A percentile compares a stretch with the other conserved stretches of the same genome.
phyloP scores from a whole-genome alignment of 2,797 vertebrate species.

The Dipus sagitta region DNA sequence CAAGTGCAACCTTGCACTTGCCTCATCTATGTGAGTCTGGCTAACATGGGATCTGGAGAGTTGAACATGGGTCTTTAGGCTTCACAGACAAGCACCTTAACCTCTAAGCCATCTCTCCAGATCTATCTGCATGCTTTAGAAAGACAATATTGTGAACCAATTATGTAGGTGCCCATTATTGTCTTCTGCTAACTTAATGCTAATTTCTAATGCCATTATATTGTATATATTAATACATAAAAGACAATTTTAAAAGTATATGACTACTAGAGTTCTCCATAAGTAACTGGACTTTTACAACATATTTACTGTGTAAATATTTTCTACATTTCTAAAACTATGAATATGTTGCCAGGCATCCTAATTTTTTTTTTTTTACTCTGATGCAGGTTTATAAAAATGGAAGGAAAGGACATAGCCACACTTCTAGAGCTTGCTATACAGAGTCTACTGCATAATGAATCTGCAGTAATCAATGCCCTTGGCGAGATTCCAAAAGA shows the following conservation, averaged over 20 bases:
- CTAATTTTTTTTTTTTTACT: background rate
- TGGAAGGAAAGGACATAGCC: background rate
- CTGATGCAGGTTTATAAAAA: conserved; percentile 32
- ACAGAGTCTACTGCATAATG: conserved; percentile 26
- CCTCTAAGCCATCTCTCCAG: too few species aligned
- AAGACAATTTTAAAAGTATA: background rate
- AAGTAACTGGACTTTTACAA: background rate
- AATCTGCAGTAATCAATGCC: background rate
- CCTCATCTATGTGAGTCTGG: too few species aligned
- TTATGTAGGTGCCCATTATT: background rate
- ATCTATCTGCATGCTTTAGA: background rate
- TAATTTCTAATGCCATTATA: background rate
- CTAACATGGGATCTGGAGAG: too few species aligned
- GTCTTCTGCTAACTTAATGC: background rate
- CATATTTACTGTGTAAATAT: background rate
- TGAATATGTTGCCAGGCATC: background rate
- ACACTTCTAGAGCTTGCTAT: conserved; percentile 41
- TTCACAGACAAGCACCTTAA: too few species aligned
- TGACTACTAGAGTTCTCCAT: background rate
- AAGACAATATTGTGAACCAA: too few species aligned
- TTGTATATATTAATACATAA: background rate
- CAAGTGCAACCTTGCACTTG: too few species aligned
- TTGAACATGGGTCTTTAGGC: too few species aligned
- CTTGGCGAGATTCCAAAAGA: conserved; percentile 26
- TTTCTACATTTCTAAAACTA: background rate